Base-by-base conservation (phyloP, 2,113 vertebrate genomes). In the Aegithalos caudatus region DNA sequence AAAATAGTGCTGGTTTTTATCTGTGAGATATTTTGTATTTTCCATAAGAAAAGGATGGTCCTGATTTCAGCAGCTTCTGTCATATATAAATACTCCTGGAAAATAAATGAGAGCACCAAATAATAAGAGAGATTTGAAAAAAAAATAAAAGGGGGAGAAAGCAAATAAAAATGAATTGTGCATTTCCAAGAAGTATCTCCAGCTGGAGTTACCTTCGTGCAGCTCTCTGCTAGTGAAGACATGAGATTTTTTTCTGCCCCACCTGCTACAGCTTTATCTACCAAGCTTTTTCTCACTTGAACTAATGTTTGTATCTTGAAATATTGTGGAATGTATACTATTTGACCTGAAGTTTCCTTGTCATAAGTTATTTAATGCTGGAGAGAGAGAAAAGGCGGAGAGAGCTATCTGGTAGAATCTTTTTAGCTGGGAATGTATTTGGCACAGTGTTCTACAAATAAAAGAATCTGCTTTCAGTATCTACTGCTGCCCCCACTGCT, bases 401-500 rank as follows among this genome's bases (percentile, higher is more conserved):
- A 67, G 72, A 45, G 58, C 57, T 74, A 16, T 57, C 76, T 62
- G 42, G 40, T 40, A 12, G 58, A 37, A 90, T 84, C 60, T 80
- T 62, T 80, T 58, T 56, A 66, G 38, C 67, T 77, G 56, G 50
- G 50, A 57, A 61, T 81, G 25, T 10, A 6, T 88, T 97, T 81
- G 82, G 71, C 76, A 54, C 16, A 35, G 5, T 42, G 29, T 86
- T 94, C 47, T 33, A 20, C 14, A 81, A 88, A 54, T n/a, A 31
- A 28, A 80, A 82, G 54, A 65, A 33, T 14, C 31, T 58, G 25
- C 37, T 42, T 45, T 65, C 33, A 15, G 50, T 70, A 9, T 54
- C 37, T 53, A 0, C n/a, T n/a, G n/a, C n/a, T n/a, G n/a, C n/a
- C n/a, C 2, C 1, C 14, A 0, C 29, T 62, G 13, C 50, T 80